Evolutionary conservation across 2,888 invertebrate genomes (phyloP), one percentile per base, ranked within the genome.

Genomic region (Melieria crassipennis): DNA sequence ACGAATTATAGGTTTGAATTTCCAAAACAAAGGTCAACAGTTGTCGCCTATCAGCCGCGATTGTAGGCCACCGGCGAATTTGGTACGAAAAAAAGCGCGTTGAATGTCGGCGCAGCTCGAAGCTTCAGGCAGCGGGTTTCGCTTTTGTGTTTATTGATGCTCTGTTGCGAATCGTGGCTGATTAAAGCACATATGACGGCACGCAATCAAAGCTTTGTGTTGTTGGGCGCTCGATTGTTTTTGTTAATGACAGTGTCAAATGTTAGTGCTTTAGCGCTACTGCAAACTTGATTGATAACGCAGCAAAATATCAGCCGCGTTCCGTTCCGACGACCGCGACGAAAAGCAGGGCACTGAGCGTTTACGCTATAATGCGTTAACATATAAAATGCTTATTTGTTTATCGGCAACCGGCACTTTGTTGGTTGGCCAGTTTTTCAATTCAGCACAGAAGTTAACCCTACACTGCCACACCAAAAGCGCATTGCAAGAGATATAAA

Each of bases 131-230:
- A 52, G 52, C 11, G 52, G 7, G 52, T 9, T 4, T 9, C 13
- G 52, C 10, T 52, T 52, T 52, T 11, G 11, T 52, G 6, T 6
- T n/a, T 52, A 52, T 11, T 52, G 52, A 52, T 52, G 13, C 13
- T 6, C 52, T 52, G 5, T 52, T 5, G 30, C 30, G 30, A 30
- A 30, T 30, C 30, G 30, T 30, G 4, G 9, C 10, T 52, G 52
- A 52, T 52, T 52, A 52, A 52, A 52, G 52, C 52, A 52, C 52
- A 52, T 52, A 52, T 52, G 52, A 52, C 52, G 52, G 11, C 52
- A 52, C 13, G 52, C 11, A 5, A 5, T 5, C 13, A 52, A 52
- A 52, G 52, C 52, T 52, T 30, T 1, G 52, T n/a, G 5, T 52
- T 52, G 52, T 7, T 4, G 52, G 9, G 5, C 13, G 52, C 52